Conservation (phyloP, 2,113 vertebrate species). For the Dryoscopus gambensis region DNA sequence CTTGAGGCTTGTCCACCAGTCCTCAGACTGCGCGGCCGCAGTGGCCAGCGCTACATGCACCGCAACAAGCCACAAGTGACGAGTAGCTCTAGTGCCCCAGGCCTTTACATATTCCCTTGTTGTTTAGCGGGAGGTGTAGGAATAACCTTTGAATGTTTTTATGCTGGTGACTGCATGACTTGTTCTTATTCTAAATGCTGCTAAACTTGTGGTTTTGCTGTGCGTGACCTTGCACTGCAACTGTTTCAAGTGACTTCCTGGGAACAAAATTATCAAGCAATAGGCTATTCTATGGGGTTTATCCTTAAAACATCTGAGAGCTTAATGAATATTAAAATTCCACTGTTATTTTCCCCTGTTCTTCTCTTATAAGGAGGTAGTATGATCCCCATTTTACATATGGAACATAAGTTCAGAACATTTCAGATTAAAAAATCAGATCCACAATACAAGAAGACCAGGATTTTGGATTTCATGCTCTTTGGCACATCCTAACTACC, state of each 20-base stretch:
- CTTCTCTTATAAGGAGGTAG: background rate
- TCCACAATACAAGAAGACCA: fast-evolving
- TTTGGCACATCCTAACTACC: background rate
- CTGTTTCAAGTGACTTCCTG: background rate
- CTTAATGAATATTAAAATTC: background rate
- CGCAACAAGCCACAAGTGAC: fast-evolving
- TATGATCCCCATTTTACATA: background rate
- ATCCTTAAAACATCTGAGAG: background rate
- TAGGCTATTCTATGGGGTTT: background rate
- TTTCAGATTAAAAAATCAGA: background rate
- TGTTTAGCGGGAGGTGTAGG: background rate
- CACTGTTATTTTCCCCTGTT: background rate
- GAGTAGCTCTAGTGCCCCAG: background rate
- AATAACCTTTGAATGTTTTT: background rate
- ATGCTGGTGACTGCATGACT: background rate
- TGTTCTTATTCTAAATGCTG: background rate
- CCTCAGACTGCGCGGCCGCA: too few species aligned
- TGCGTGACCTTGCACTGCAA: background rate
- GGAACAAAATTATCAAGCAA: background rate
- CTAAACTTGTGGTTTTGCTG: background rate
- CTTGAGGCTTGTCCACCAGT: too few species aligned
- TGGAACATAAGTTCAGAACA: background rate
- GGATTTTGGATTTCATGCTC: background rate
- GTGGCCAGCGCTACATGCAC: too few species aligned
- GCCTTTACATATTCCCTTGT: background rate